Conservation (phyloP, 2,797 vertebrate genomes). For the Limnodromus scolopaceus region DNA sequence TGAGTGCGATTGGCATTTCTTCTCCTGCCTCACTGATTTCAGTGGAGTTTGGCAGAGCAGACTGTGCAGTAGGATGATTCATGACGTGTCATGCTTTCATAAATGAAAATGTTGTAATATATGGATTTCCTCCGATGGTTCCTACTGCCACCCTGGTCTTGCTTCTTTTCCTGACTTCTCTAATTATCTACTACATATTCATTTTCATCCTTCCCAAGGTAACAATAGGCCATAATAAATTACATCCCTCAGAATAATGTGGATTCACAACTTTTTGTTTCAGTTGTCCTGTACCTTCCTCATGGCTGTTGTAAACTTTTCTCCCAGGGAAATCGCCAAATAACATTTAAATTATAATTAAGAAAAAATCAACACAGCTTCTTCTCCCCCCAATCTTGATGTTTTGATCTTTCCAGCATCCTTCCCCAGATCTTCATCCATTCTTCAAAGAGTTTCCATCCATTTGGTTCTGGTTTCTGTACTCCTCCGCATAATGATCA, state of each 20-base stretch:
- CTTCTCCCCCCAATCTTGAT: not conserved
- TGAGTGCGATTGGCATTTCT: not conserved
- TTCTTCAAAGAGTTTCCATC: not conserved
- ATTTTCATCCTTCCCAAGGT: not conserved
- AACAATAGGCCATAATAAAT: not conserved
- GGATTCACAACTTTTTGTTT: not conserved
- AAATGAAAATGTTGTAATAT: not conserved
- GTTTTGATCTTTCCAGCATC: not conserved
- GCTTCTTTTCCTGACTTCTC: not conserved
- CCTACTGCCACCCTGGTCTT: not conserved
- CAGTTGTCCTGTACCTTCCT: not conserved
- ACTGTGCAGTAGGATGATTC: not conserved
- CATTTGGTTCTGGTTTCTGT: not conserved
- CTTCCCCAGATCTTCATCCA: not conserved
- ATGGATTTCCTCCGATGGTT: not conserved
- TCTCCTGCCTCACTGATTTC: not conserved
- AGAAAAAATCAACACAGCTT: not conserved
- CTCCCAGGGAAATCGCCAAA: not conserved
- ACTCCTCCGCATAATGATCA: rapidly evolving
- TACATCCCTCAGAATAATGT: not conserved
- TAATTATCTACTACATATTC: not conserved
- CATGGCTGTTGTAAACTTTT: not conserved
- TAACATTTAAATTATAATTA: not conserved
- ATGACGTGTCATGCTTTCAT: not conserved
- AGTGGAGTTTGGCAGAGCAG: not conserved